Evolutionary conservation across 2,113 vertebrate genomes (phyloP), one percentile per base, ranked within the genome.

Genomic region (Orientallactaga bullata): DNA sequence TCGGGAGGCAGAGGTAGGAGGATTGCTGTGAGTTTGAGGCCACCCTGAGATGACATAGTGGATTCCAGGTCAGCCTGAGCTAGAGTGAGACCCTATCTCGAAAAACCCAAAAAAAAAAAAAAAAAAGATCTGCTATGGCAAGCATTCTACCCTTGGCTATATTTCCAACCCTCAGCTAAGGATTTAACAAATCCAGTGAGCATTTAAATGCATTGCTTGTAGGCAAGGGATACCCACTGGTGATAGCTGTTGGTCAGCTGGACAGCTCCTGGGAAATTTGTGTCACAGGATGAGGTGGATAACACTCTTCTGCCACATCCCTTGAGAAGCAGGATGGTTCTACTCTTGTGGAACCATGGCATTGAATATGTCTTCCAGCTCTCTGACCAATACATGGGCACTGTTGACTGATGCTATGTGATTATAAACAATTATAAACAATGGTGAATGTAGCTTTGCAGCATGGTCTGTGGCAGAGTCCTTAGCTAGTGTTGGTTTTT

Each of bases 401-500:
- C 24, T 51, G 28, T 71, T 71, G 6, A 30, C 24, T 51, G 28
- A 74, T 71, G 6, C 20, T 9, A 20, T 24, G 17, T 4, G 1
- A 47, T 23, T 42, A 32, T 24, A 8, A 74, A 21, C 20, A 61
- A 58, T 10, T n/a, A n/a, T n/a, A n/a, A n/a, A n/a, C n/a, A n/a
- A 3, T 12, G 5, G 5, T 32, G 37, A 55, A 5, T 37, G 37
- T 42, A 68, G 17, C 23, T 74, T 79, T 69, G n/a, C 72, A 65
- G 1, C 20, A 3, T 42, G 32, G 58, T 28, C 9, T 21, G 28
- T n/a, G 26, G 0, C 47, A 12, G 28, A 85, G 51, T 23, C 68
- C 81, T 96, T 88, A 77, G 79, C 79, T 72, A 58, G 32, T 21
- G 18, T 37, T 32, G 16, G 78, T 26, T 60, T 88, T 90, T 83